Evolutionary conservation across 2,113 vertebrate genomes (phyloP), one percentile per base, ranked within the genome.

Genomic region (Neofelis nebulosa): DNA sequence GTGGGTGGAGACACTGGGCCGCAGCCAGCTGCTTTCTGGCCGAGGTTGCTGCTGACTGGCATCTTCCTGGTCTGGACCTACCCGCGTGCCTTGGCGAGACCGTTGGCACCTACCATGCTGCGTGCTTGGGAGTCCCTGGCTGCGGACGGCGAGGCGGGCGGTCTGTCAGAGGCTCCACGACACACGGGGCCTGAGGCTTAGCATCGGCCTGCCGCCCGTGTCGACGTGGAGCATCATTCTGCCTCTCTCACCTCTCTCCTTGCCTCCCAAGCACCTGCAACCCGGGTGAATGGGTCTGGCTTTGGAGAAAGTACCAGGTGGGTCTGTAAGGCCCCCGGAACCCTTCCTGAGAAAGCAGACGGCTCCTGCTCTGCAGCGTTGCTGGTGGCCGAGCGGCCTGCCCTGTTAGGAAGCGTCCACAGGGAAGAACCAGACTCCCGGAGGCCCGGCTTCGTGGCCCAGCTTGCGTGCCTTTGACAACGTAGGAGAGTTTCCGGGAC

Each of bases 31-130:
- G 63, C 45, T 48, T 85, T 86, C 52, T 41, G 68, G 76, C 15
- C 2, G 74, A 16, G 33, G 4, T 31, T 15, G 81, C 95, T 81
- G 73, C 74, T 66, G 63, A 73, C 1, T 0, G 36, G 63, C 6
- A 2, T 31, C 73, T 95, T 55, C 41, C 63, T 11, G 78, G 66
- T 55, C 25, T 29, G 87, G 90, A 50, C 13, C 76, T 10, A 38
- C 48, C 69, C 61, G 33, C 21, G 63, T 78, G 66, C 8, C 38
- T 33, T 45, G 61, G 66, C 33, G 15, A 69, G 41, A 69, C 36
- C 31, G 5, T 9, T 2, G 52, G 52, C 5, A 2, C 48, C 27
- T 19, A 25, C 55, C 12, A 0, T 0, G 0, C 1, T 1, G 36
- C 52, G 38, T 74, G 68, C n/a, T 66, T 66, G 33, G 45, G 63